These are phyloP conservation scores for Sinonovacula constricta DNA, from an alignment of 1,140 invertebrate species.

Conservation along the genomic window DNA sequence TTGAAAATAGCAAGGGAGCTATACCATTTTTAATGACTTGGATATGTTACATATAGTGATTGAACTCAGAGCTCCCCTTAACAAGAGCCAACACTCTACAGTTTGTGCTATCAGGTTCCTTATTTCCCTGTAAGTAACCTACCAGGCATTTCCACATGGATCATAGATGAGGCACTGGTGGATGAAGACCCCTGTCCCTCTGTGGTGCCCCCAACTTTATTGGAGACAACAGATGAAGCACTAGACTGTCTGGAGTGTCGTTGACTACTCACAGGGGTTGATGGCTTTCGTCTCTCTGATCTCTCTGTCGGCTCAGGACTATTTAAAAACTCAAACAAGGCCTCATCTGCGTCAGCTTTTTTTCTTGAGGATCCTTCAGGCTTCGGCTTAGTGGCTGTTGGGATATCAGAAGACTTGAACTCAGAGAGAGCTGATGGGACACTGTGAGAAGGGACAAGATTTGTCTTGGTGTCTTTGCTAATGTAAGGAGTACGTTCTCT, in stretches of 20 bases:
- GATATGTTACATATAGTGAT: too few species aligned
- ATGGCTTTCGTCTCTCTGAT: constrained; percentile 56
- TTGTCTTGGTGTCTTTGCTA: constrained; percentile 18
- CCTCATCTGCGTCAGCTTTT: constrained; percentile 79
- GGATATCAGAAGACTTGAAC: background rate
- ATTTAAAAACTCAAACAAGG: constrained; percentile 80
- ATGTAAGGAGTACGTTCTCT: constrained; percentile 16
- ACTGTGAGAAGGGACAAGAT: constrained; percentile 57
- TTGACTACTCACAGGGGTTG: constrained; percentile 63
- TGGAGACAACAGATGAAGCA: constrained; percentile 69
- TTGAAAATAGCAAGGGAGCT: too few species aligned
- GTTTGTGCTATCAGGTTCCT: too few species aligned
- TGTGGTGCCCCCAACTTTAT: constrained; percentile 50
- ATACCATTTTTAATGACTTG: too few species aligned
- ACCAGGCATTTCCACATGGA: constrained; percentile 60
- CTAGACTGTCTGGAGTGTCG: constrained; percentile 77
- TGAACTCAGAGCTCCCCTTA: too few species aligned
- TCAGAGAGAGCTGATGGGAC: constrained; percentile 58
- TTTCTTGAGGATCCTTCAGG: constrained; percentile 57
- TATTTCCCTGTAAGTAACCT: too few species aligned
- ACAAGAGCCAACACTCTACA: background rate
- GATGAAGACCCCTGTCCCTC: constrained; percentile 43
- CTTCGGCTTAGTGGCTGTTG: constrained; percentile 26
- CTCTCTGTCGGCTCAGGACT: constrained; percentile 71
- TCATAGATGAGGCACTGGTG: constrained; percentile 61